Base-by-base conservation (phyloP, 2,888 invertebrate species). In the Hirtodrosophila alboralis region DNA sequence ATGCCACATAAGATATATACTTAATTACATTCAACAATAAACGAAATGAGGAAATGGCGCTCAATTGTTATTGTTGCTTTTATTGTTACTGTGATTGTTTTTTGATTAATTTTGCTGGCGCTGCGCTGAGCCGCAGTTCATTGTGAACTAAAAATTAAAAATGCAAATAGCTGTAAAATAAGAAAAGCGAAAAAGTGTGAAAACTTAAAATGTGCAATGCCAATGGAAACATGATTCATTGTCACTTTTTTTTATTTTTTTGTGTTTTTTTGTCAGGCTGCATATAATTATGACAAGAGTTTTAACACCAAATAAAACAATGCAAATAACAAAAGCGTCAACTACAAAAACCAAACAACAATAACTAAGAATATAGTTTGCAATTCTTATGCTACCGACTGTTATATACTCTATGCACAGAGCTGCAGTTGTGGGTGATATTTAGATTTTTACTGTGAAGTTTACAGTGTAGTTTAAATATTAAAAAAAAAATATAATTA, bases 221-320 rank as follows among this genome's bases (percentile, higher is more conserved):
- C 78, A 84, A 52, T 73, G 86, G 84, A 87, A 83, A 83, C 86
- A 70, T 84, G 87, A 83, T 83, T 83, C 87, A 83, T 75, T 87
- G 87, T 84, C 81, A 80, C 41, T 31, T 45, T 40, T 48, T 54
- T 21, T 43, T 53, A 9, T 49, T 23, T 23, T 51, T n/a, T n/a
- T n/a, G n/a, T n/a, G n/a, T n/a, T n/a, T n/a, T n/a, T n/a, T n/a
- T n/a, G n/a, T n/a, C n/a, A 12, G 26, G 40, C 47, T 58, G 59
- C 64, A 62, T 78, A 81, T 78, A 81, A 77, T 81, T 81, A 80
- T 76, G 81, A 80, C 76, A 77, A 80, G 77, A 64, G 61, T 62
- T 69, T 73, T 73, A 76, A 80, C 75, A 76, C 52, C 81, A 72
- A 76, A 76, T 80, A 76, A 73, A 65, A 72, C 73, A 76, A 80